phyloP scores from a whole-genome alignment of 2,797 vertebrate species.

The Pseudochromis fuscus region DNA sequence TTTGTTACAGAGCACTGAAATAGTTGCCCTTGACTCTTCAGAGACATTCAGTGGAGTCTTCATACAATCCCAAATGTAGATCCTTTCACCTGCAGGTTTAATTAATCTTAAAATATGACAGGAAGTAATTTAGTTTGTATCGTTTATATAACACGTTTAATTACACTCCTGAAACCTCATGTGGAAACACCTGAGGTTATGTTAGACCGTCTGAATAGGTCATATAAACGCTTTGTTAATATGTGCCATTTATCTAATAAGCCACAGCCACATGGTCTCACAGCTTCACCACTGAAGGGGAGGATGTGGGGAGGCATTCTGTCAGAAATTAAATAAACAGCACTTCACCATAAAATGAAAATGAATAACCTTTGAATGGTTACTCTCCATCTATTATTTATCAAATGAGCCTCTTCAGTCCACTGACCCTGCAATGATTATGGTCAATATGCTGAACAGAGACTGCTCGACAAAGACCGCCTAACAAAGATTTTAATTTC shows the following conservation, averaged over 20 bases:
- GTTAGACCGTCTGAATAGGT: conserved; percentile 89
- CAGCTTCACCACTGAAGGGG: conserved; percentile 64
- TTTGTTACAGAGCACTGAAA: conserved; percentile 77
- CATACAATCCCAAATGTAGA: conserved; percentile 92
- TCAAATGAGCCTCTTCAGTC: conserved; percentile 69
- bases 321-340: conserved; percentile 80
- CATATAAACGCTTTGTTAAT: conserved; percentile 91
- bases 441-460: conserved; percentile 75
- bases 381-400: conserved; percentile 80
- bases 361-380: conserved; percentile 80
- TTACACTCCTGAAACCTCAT: conserved; percentile 92
- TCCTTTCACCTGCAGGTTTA: conserved; percentile 95
- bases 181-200: conserved; percentile 96
- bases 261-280: conserved; percentile 54
- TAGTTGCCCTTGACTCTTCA: conserved; percentile 8
- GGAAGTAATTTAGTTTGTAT: conserved; percentile 94
- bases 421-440: conserved; percentile 80
- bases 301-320: conserved; percentile 67
- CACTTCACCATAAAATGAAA: conserved; percentile 79
- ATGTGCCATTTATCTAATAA: conserved; percentile 92
- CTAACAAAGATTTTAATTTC: conserved; percentile 78
- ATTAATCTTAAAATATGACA: conserved; percentile 96
- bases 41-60: conserved; percentile 77
- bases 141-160: conserved; percentile 92
- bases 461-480: conserved; percentile 57